Base-by-base conservation (phyloP, 2,113 vertebrate genomes). In the Catharus fuscescens region DNA sequence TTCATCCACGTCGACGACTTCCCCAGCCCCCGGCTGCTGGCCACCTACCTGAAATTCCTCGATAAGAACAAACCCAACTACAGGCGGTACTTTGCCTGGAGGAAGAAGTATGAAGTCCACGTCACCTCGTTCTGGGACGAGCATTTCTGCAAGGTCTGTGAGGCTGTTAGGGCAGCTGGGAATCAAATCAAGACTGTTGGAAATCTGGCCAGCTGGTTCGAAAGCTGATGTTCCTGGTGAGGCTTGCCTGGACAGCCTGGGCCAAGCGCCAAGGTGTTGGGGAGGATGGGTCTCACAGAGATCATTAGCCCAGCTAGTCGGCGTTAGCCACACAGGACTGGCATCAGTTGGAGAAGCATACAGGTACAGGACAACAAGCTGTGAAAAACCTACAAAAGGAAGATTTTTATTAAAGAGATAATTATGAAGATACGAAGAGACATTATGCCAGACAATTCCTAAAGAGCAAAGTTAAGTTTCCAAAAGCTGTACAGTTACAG, bases 1-100 rank as follows among this genome's bases (percentile, higher is more conserved):
- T 99, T 99, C 97, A 99, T 99, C 92, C 99, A 99, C 18, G 98
- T 99, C 2, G 97, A 99, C 1, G 99, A 99, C 94, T 99, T 99
- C 89, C 82, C 98, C 9, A 98, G 96, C 5, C 98, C 98, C 14
- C 85, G 69, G 19, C 92, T 96, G 21, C 97, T 99, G 90, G 99
- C 99, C 29, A 76, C 95, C n/a, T 98, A 99, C 97, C 97, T 99
- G 95, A 98, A 97, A 52, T 98, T 97, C 97, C 98, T 99, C 2
- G 97, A 98, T 61, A 96, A 96, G n/a, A 98, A 97, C 91, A 98
- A 97, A 8, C 53, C 59, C 2, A 97, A 14, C 80, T 98, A 99
- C 92, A 95, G 92, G 73, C 94, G 93, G 18, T 99, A 99, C 95
- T 98, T 99, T 65, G 94, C 93, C 48, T 99, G 99, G 99, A 98